phyloP scores from a whole-genome alignment of 2,888 invertebrate species.

The Hymenopus coronatus region DNA sequence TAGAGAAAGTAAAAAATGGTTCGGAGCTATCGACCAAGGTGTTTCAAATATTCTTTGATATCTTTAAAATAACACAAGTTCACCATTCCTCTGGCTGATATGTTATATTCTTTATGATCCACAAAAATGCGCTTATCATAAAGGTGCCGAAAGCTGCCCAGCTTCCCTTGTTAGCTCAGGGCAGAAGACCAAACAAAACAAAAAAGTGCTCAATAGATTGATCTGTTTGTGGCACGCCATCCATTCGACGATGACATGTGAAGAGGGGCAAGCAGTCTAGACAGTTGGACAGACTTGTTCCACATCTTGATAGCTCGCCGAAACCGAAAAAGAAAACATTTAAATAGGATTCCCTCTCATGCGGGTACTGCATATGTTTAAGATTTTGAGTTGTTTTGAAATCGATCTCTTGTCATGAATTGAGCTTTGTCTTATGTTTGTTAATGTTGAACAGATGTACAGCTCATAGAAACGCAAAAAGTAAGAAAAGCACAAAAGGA shows the following conservation, averaged over 20 bases:
- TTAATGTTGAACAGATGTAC: not conserved
- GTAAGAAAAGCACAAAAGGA: not conserved
- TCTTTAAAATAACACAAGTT: too few relatives aligned
- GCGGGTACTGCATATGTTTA: not conserved
- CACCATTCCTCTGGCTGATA: too few relatives aligned
- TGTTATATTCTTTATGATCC: too few relatives aligned
- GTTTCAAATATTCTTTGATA: too few relatives aligned
- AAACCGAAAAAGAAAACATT: not conserved
- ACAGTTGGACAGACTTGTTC: not conserved
- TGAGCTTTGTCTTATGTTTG: not conserved
- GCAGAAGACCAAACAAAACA: not conserved
- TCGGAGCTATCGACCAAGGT: too few relatives aligned
- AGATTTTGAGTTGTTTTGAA: not conserved
- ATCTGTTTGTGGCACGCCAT: not conserved
- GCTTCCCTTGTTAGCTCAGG: not conserved
- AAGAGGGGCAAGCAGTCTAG: not conserved
- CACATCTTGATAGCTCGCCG: not conserved
- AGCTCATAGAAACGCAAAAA: not conserved
- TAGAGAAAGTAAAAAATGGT: too few relatives aligned
- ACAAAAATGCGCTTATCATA: too few relatives aligned
- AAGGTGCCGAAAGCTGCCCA: not conserved
- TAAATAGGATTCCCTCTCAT: not conserved
- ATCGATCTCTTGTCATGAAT: not conserved
- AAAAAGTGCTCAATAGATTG: not conserved
- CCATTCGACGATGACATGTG: not conserved